Conservation (phyloP, 2,797 vertebrate genomes). For the Falco cherrug region DNA sequence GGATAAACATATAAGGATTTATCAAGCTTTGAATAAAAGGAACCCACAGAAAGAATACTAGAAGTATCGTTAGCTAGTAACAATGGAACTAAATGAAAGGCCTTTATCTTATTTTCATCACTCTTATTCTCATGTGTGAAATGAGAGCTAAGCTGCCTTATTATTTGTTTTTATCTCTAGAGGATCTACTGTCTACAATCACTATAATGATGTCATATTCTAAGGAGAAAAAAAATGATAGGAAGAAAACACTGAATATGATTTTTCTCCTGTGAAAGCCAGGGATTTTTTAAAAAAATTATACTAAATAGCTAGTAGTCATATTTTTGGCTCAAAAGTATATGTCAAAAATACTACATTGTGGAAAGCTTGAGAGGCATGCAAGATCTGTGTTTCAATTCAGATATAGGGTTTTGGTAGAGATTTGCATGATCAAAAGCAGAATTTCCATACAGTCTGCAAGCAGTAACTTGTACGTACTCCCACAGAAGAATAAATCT, state of each 20-base stretch:
- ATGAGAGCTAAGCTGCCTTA: background rate
- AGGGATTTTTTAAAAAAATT: background rate
- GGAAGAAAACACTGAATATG: background rate
- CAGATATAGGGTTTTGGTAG: background rate
- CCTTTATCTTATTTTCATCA: conserved; percentile 7
- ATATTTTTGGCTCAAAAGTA: background rate
- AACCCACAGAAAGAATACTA: background rate
- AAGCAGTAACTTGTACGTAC: background rate
- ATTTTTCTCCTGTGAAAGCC: background rate
- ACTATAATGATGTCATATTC: background rate
- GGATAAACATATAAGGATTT: background rate
- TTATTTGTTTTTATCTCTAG: background rate
- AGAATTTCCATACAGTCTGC: background rate
- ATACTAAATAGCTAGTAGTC: background rate
- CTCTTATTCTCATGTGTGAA: background rate
- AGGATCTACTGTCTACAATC: background rate
- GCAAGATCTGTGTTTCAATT: background rate
- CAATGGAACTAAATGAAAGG: background rate
- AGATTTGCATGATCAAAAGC: background rate
- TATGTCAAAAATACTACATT: background rate
- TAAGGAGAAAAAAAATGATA: background rate
- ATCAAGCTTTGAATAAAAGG: background rate
- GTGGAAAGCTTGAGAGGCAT: background rate
- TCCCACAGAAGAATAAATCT: background rate
- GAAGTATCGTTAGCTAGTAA: background rate